Evolutionary conservation across 2,797 vertebrate species (phyloP).

Genomic region (Ptychobarbus kaznakovi): DNA sequence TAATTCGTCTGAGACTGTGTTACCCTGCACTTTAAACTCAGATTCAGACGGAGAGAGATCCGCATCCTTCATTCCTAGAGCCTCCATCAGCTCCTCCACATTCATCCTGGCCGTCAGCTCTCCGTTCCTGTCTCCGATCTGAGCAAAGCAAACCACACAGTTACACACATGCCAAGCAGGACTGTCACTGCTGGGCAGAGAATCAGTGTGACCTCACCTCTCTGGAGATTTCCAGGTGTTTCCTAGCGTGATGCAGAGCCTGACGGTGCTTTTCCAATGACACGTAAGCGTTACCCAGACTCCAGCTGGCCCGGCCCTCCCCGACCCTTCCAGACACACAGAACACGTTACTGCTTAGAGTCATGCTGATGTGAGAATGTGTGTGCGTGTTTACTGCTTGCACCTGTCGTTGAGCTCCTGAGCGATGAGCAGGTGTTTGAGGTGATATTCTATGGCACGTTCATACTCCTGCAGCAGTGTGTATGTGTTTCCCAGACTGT

Average conservation of each 20-base stretch:
- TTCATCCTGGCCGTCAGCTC: slow-evolving; percentile 90
- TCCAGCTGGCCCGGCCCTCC: slow-evolving; percentile 97
- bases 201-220: slow-evolving; percentile 78
- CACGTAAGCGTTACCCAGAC: slow-evolving; percentile 92
- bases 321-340: slow-evolving; percentile 83
- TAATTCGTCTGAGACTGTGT: background rate
- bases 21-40: slow-evolving; percentile 94
- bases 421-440: slow-evolving; percentile 94
- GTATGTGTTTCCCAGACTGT: slow-evolving; percentile 96
- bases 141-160: background rate
- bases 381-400: background rate
- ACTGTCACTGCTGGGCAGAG: background rate
- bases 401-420: slow-evolving; percentile 95
- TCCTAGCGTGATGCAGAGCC: slow-evolving; percentile 90
- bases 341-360: background rate
- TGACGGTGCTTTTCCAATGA: slow-evolving; percentile 90
- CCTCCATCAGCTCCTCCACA: slow-evolving; percentile 87
- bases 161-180: background rate
- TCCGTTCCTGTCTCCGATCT: slow-evolving; percentile 91
- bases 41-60: slow-evolving; percentile 80
- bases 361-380: background rate
- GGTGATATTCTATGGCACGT: slow-evolving; percentile 90
- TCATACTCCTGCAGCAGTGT: slow-evolving; percentile 93
- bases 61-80: slow-evolving; percentile 79
- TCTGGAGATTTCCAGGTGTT: slow-evolving; percentile 92